Base-by-base conservation (phyloP, 2,888 invertebrate species). In the Eristalis intricaria region DNA sequence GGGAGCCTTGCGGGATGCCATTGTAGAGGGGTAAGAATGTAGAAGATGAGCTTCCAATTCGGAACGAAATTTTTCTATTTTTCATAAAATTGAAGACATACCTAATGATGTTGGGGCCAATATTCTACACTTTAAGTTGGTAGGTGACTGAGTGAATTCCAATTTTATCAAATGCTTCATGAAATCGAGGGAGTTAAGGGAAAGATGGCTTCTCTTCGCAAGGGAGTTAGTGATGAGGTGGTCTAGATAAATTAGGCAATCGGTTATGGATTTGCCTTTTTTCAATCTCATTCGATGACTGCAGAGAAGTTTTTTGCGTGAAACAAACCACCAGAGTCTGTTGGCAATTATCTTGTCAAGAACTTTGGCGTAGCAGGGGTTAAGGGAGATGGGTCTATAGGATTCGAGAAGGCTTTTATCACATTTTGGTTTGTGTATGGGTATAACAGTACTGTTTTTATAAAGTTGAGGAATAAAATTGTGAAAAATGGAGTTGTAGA, bases 281-380 rank as follows among this genome's bases (percentile, higher is more conserved):
- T 63, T 63, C 5, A 63, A 63, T 29, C 63, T 35, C n/a, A 63
- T 63, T 63, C 32, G 63, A 32, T 63, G 15, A 32, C 63, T 63
- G 63, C 32, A n/a, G n/a, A 32, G 32, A 63, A 63, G 35, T 63
- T 63, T 32, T n/a, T 63, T 63, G 3, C 8, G 32, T 11, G 32
- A n/a, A 63, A 32, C 79, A 32, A 79, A 71, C 58, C 78, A 80
- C 66, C 76, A 84, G 13, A 80, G 43, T 38, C 79, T 60, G 56
- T 80, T 85, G 50, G 76, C 85, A 11, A 77, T 73, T 13, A 81
- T 77, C 70, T 85, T 73, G 19, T 74, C 77, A 13, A 88, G 50
- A 4, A 71, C 35, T 84, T 80, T 71, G 11, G 40, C 26, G 26
- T 40, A 63, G n/a, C 60, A 70, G 23, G 60, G 70, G 19, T 70